These are phyloP conservation scores for Protonemura montana DNA, from an alignment of 2,888 invertebrate genomes.

Conservation along the genomic window DNA sequence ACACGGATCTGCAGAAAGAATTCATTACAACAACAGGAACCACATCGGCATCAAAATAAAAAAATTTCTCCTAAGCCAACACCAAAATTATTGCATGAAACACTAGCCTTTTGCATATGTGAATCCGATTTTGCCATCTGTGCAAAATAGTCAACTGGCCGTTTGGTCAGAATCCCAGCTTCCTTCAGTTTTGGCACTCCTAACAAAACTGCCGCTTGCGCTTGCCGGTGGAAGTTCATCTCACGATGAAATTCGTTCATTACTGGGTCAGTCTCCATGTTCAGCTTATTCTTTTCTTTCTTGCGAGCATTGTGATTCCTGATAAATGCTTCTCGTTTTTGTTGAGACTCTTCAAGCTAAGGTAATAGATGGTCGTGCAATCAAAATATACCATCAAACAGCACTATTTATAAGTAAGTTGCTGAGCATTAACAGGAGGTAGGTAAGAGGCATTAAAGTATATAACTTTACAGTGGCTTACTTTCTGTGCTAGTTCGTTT, in stretches of 20 bases:
- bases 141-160: slow-evolving; percentile 97
- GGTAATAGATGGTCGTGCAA: slow-evolving; percentile 19
- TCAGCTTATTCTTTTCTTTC: slow-evolving; percentile 60
- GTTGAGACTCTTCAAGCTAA: slow-evolving; percentile 75
- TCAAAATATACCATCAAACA: background rate
- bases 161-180: slow-evolving; percentile 77
- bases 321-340: slow-evolving; percentile 69
- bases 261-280: slow-evolving; percentile 70
- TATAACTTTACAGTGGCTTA: slow-evolving; percentile 51
- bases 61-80: background rate
- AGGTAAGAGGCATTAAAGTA: too few species aligned
- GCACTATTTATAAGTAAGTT: too few species aligned
- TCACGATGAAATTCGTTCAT: slow-evolving; percentile 93
- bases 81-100: too few species aligned
- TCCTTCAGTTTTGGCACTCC: slow-evolving; percentile 80
- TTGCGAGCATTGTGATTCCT: slow-evolving; percentile 68
- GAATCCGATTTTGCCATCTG: slow-evolving; percentile 98
- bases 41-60: background rate
- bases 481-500: slow-evolving; percentile 76
- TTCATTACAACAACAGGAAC: too few species aligned
- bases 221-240: slow-evolving; percentile 85
- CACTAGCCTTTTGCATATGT: slow-evolving; percentile 88
- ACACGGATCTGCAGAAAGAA: slow-evolving; percentile 70
- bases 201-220: slow-evolving; percentile 84
- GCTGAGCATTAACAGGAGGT: too few species aligned